Base-by-base conservation (phyloP, 1,140 invertebrate species). In the Neoseiulus cucumeris region DNA sequence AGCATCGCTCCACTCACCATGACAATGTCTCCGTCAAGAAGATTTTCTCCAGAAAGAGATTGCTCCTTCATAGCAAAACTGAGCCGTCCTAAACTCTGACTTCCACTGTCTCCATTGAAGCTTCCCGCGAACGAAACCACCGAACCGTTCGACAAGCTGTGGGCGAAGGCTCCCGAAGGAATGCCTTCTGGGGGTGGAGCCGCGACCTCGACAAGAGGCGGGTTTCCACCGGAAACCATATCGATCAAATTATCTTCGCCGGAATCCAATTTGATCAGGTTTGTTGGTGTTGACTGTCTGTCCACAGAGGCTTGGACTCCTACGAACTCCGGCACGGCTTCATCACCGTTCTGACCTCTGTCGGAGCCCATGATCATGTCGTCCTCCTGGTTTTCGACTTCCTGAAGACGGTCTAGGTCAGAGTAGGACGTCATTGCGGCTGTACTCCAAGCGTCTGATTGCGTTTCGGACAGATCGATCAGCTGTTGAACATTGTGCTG, bases 381-480 rank as follows among this genome's bases (percentile, higher is more conserved):
- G 17, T 59, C 51, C 25, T 86, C 84, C 72, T 87, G 85, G 9
- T 84, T 87, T 71, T 89, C 87, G 20, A 89, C 82, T 77, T 96
- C 91, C 1, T 86, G 87, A 67, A 94, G 79, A 55, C 90, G 80
- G 45, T 78, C 77, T 2, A 75, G 75, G 74, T 96, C 92, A 5
- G 89, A 92, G 74, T 97, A 92, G 22, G 89, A 94, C 0, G 90
- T 88, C 47, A 95, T 77, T 30, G 95, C 93, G 78, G 97, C 92
- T 18, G 91, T 95, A 71, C 90, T 94, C 93, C 93, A 98, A 0
- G 91, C 91, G 78, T 96, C 92, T 70, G 88, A 91, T 0, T 87
- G 87, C 28, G 90, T 92, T 77, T 94, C 90, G 17, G 85, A 88
- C 12, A 85, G 82, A 74, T 93, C 89, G 7, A 71, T 72, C 7